Base-by-base conservation (phyloP, 2,113 vertebrate species). In the Zosterops lateralis region DNA sequence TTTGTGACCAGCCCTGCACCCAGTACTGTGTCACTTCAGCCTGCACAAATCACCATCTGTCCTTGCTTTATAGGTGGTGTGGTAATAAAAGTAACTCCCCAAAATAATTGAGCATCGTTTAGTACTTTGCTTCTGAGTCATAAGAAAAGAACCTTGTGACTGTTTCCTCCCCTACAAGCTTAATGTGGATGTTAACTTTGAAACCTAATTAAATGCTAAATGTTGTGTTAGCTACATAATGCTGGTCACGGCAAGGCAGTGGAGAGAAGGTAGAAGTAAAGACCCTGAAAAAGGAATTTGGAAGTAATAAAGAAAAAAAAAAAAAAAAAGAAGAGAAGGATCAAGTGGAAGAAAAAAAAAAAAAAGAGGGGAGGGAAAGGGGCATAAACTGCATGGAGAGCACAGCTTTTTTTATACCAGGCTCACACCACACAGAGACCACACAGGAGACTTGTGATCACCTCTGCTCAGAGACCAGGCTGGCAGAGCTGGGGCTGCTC, bases 61-160 rank as follows among this genome's bases (percentile, higher is more conserved):
- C 22, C 62, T 87, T 85, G 54, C 60, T 61, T 79, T 53, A 11
- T 26, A 44, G 38, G 16, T 40, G 66, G 44, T 58, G n/a, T 88
- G 72, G 83, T 80, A 76, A 80, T 83, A 74, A 57, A 85, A 94
- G 77, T 66, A 91, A 68, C 87, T 89, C 74, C 66, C 53, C 4
- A 56, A 82, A 91, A 83, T 93, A 92, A 88, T 79, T 71, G 51
- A 83, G 75, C 75, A 36, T 88, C 67, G 17, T 62, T 74, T 79
- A 77, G 72, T 95, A 29, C 85, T 89, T 89, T 87, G 67, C 61
- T 94, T 93, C 87, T 96, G 90, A 96, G 75, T 95, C 90, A 95
- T 73, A 36, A 29, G 75, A 88, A 68, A 87, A 77, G 38, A 87
- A 58, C 31, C 3, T 2, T 71, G 68, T 94, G 90, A 92, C 47